Evolutionary conservation across 1,140 invertebrate genomes (phyloP), one percentile per base, ranked within the genome.

Genomic region (Semibalanus balanoides): DNA sequence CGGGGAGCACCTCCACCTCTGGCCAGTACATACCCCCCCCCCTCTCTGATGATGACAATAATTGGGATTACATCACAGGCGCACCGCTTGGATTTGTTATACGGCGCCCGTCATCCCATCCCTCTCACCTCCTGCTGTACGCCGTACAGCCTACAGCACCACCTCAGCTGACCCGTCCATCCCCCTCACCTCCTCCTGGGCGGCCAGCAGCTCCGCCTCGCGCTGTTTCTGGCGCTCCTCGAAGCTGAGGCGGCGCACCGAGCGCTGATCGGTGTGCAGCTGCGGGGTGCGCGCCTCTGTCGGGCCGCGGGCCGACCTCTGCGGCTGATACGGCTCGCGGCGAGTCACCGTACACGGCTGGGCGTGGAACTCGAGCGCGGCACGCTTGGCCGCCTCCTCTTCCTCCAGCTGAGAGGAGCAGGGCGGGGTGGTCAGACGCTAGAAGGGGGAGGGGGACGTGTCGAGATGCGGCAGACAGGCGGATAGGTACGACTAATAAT

Each of bases 301-400:
- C 19, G 83, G 79, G 14, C 83, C 80, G 77, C 81, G 83, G 27
- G 78, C 77, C 11, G 83, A 83, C 75, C 82, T 83, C 74, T 83
- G 81, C 9, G 87, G 86, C 69, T 84, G 79, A 81, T 87, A 88
- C 9, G 87, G 86, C 76, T 85, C 82, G 77, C 85, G 84, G n/a
- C 84, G 78, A 0, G 87, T 76, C 28, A 87, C 85, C 9, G 77
- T 80, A n/a, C 84, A 80, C 17, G 84, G 83, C 74, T 82, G 80
- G 7, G 87, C 87, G 78, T 84, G 84, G 80, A 88, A 88, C 31
- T 70, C 73, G 30, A 76, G 70, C 35, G 72, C 51, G 30, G 77
- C 73, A 27, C 31, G 74, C 3, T 76, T 76, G 19, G 70, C 0
- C 19, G 77, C 77, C 19, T 79, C 78, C 30, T 80, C 78, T 28